Evolutionary conservation across 2,113 vertebrate species (phyloP).

Genomic region (Hippoglossus stenolepis): DNA sequence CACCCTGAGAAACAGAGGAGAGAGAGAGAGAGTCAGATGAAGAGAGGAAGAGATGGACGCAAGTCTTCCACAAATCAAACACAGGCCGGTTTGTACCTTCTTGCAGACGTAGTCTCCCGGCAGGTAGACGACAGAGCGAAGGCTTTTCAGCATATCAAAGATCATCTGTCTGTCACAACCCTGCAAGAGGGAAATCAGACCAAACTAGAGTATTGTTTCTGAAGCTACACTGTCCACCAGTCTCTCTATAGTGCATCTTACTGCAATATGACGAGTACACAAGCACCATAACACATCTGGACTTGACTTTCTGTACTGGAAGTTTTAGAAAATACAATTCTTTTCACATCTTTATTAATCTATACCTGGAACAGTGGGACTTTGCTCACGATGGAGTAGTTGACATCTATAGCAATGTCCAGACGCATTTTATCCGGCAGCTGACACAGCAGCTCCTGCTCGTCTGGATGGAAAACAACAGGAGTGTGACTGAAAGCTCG

Average conservation of each 20-base stretch:
- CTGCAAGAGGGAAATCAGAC: slow-evolving; percentile 70
- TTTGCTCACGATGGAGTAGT: slow-evolving; percentile 95
- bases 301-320: neutral
- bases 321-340: neutral
- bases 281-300: neutral
- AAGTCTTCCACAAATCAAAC: neutral
- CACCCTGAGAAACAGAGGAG: slow-evolving; percentile 81
- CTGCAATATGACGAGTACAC: neutral
- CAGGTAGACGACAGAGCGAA: slow-evolving; percentile 94
- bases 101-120: slow-evolving; percentile 97
- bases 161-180: slow-evolving; percentile 99
- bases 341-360: neutral
- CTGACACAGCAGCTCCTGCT: slow-evolving; percentile 92
- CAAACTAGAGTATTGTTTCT: neutral
- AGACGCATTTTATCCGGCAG: slow-evolving; percentile 97
- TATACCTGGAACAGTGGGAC: slow-evolving; percentile 96
- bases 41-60: neutral
- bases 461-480: slow-evolving; percentile 82
- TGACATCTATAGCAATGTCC: slow-evolving; percentile 94
- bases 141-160: slow-evolving; percentile 96
- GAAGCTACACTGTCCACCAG: neutral
- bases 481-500: neutral
- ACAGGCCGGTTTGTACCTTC: slow-evolving; percentile 83
- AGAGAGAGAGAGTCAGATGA: neutral
- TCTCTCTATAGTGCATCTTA: no score